phyloP scores from a whole-genome alignment of 1,140 invertebrate species.

The Neodiprion lecontei region DNA sequence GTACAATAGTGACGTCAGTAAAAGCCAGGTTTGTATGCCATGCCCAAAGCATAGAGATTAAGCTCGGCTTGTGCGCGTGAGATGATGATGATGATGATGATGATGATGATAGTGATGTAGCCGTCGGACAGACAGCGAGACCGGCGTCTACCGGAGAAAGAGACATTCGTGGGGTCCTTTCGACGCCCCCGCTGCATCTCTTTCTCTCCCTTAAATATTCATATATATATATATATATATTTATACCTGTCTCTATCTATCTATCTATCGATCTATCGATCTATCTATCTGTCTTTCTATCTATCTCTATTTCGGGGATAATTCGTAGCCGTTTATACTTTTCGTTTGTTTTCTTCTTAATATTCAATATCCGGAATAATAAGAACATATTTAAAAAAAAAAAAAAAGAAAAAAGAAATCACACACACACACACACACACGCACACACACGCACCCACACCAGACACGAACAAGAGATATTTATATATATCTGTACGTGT shows the following conservation, averaged over 20 bases:
- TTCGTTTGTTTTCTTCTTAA: conserved; percentile 19
- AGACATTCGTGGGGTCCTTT: background rate
- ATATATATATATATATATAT: background rate
- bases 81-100: background rate
- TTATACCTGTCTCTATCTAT: conserved; percentile 9
- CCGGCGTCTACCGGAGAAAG: background rate
- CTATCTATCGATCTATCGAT: conserved; percentile 6
- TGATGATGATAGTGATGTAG: background rate
- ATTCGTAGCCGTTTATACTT: conserved; percentile 9
- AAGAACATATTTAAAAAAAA: conserved; percentile 15
- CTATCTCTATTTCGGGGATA: conserved; percentile 17
- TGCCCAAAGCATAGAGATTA: conserved; percentile 24
- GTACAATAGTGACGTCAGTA: conserved; percentile 94
- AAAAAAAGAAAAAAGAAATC: conserved; percentile 18
- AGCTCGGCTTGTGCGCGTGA: background rate
- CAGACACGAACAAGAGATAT: conserved; percentile 8
- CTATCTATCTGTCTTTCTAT: conserved; percentile 23
- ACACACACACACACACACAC: background rate
- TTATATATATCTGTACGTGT: conserved; percentile 27
- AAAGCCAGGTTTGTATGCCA: conserved; percentile 95
- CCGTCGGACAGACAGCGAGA: background rate
- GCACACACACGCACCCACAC: background rate
- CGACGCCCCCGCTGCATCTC: background rate
- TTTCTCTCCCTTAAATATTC: background rate
- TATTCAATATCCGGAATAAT: conserved; percentile 32